Percentiles rank a stretch among this genome's conserved stretches.
Evolutionary conservation across 2,113 vertebrate species (phyloP).

Genomic region (Tragelaphus buxtoni): DNA sequence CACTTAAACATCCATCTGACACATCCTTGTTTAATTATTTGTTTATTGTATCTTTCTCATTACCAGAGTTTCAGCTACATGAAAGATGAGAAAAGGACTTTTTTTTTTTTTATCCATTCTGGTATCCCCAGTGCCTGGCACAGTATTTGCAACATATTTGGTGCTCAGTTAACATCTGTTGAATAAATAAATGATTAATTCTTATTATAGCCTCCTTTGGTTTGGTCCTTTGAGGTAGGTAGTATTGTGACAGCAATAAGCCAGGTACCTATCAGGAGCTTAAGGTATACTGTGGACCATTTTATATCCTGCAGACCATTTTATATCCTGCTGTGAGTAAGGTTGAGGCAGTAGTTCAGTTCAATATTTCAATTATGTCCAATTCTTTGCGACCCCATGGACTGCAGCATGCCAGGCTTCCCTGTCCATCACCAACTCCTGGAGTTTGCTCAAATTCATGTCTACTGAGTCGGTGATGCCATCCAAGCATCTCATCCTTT

Average conservation of each 20-base stretch:
- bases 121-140: background rate
- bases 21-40: background rate
- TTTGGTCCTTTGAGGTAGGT: background rate
- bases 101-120: background rate
- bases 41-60: background rate
- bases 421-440: background rate
- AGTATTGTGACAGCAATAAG: background rate
- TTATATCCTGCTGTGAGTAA: background rate
- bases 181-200: background rate
- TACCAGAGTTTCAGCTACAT: background rate
- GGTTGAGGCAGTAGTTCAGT: background rate
- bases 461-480: too few species aligned
- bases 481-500: too few species aligned
- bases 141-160: background rate
- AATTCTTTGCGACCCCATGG: background rate
- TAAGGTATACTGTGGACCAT: background rate
- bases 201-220: background rate
- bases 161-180: background rate
- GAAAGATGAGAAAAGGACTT: background rate
- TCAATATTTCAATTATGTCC: background rate
- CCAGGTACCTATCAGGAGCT: background rate
- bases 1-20: background rate
- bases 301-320: background rate
- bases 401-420: background rate
- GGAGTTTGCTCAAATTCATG: too few species aligned